These are phyloP conservation scores for Arctia plantaginis DNA, from an alignment of 2,888 invertebrate genomes.

Conservation along the genomic window DNA sequence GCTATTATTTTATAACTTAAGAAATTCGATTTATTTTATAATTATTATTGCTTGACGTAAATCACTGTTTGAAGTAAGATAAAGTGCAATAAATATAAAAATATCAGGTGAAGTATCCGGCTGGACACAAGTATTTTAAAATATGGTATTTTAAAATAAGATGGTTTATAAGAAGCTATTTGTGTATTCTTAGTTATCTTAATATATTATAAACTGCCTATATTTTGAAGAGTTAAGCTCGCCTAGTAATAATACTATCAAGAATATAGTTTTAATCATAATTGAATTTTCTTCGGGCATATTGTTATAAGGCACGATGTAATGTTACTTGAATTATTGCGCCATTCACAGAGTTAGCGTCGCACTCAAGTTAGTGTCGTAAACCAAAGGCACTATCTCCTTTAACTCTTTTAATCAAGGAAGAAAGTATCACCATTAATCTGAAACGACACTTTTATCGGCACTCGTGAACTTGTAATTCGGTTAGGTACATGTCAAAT, in stretches of 20 bases:
- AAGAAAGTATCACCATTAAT: conserved; percentile 31
- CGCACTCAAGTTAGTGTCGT: background rate
- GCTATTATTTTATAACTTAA: too few relatives aligned
- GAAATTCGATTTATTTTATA: background rate
- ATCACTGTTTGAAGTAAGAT: background rate
- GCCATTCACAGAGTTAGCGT: background rate
- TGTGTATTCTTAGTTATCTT: too few relatives aligned
- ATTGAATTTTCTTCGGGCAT: background rate
- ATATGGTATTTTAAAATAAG: too few relatives aligned
- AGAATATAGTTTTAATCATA: background rate
- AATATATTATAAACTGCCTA: background rate
- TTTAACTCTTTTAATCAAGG: conserved; percentile 20
- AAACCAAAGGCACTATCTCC: background rate
- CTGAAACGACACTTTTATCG: conserved; percentile 38
- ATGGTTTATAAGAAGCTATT: background rate
- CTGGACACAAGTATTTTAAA: background rate
- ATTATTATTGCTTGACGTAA: background rate
- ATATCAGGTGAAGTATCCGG: background rate
- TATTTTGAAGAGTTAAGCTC: background rate
- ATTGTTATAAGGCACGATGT: background rate
- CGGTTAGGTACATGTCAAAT: conserved; percentile 6
- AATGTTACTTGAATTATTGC: background rate
- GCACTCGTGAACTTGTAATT: conserved; percentile 8
- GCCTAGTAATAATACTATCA: background rate
- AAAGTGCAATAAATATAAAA: background rate